Evolutionary conservation across 2,797 vertebrate genomes (phyloP), one percentile per base, ranked within the genome.

Genomic region (Euphonia xanthogaster): DNA sequence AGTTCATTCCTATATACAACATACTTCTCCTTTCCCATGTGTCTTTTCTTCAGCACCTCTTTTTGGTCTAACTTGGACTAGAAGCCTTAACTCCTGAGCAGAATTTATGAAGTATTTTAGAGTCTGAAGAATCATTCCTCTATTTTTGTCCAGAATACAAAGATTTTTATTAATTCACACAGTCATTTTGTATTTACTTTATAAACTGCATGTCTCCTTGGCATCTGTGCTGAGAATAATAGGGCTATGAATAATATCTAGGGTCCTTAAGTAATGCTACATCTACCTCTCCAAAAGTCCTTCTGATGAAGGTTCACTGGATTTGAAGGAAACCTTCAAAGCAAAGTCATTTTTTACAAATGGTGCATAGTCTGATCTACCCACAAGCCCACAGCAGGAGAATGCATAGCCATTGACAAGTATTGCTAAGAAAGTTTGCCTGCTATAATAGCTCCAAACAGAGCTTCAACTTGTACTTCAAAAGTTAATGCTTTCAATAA

Each of bases 1-100:
- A 60, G 47, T 78, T 77, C 42, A 35, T 21, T 40, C n/a, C 24
- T 63, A 18, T 9, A 31, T 30, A 19, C 24, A 65, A 19, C 7
- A 20, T 2, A 33, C 4, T 82, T 50, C 31, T 11, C 9, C 8
- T 58, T 80, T 81, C 12, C 37, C 6, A 27, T 0, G 0, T 35
- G 13, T 39, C 44, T 80, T 77, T 28, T 57, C 39, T 67, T 55
- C 50, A 76, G 25, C 6, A n/a, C 9, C 33, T 80, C 50, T 51
- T 60, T 54, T 72, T 53, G 5, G 28, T 39, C 18, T 65, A 48
- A 53, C 45, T 65, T 70, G 9, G 30, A 15, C 27, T 62, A n/a
- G 63, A 80, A 85, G 21, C 6, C 22, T 71, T 54, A 48, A 63
- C 22, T 62, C 33, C 15, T 28, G 33, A 51, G 40, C 19, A 71